These are phyloP conservation scores for Resseliella maxima DNA, from an alignment of 2,888 invertebrate species.

Conservation along the genomic window DNA sequence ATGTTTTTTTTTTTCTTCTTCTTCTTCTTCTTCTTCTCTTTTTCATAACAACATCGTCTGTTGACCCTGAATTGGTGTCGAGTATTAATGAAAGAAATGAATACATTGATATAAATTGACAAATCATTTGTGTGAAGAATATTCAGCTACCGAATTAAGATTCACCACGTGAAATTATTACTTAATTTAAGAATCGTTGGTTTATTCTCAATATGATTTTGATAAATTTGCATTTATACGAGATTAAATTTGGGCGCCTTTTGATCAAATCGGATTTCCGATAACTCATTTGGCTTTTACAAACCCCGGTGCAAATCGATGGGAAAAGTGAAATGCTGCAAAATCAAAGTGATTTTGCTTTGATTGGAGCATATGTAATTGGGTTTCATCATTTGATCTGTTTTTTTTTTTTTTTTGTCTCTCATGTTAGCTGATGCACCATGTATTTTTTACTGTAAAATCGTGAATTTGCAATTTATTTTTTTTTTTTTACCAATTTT, in stretches of 20 bases:
- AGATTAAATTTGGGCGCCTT: constrained; percentile 40
- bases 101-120: too few species aligned
- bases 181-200: not conserved
- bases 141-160: not conserved
- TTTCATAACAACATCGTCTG: too few species aligned
- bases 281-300: constrained; percentile 15
- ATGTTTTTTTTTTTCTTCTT: too few species aligned
- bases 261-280: constrained; percentile 15
- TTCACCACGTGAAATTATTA: not conserved
- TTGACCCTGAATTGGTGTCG: not conserved
- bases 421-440: not conserved
- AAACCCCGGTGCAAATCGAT: not conserved
- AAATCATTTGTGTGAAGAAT: too few species aligned
- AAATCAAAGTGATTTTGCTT: not conserved
- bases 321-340: not conserved
- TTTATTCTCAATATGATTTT: not conserved
- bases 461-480: not conserved
- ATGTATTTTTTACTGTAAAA: not conserved
- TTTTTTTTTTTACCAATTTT: not conserved
- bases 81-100: not conserved
- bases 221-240: not conserved
- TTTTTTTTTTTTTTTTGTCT: not conserved
- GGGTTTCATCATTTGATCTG: not conserved
- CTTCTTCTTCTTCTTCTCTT: too few species aligned
- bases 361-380: constrained; percentile 5